Base-by-base conservation (phyloP, 2,888 invertebrate genomes). In the Caenorhabditis zanzibari region DNA sequence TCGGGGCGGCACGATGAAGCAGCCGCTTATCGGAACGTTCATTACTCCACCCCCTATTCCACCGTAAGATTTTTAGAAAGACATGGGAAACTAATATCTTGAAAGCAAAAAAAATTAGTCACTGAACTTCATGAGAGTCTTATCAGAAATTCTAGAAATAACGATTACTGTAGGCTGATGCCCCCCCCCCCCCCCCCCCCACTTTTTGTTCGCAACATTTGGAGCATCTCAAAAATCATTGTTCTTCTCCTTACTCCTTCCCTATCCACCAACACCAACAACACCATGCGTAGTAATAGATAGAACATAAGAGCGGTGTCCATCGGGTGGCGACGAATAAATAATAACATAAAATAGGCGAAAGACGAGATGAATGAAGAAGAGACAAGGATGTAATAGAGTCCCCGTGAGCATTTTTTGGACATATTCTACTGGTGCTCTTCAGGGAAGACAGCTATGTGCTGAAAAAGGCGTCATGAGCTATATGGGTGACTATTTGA, bases 401-500 rank as follows among this genome's bases (percentile, higher is more conserved):
- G 81, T 68, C 73, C 81, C 81, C 81, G 81, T 81, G 81, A 81
- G 81, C 81, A 81, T 77, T 77, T 77, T 77, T 77, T 77, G 77
- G 69, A 77, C 77, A 77, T 56, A 77, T 77, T 44, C 58, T 38
- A 24, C 24, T 58, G 32, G 28, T 61, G 24, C 24, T 35, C 52
- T 26, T 41, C 22, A 26, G n/a, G 35, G 44, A 16, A 22, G 52
- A 61, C 26, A 52, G 24, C n/a, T 14, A 19, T 41, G 52, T 22
- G 59, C 38, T 61, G 38, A 66, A 35, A 59, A 26, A 35, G 19
- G 32, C 32, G 58, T 24, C 19, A 73, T 63, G 69, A 75, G 63
- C 54, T 75, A 75, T 71, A 76, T 76, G 76, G 72, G 28, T 28
- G 41, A 66, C 16, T 82, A 82, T 59, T 82, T 76, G 81, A 76